A percentile compares a stretch with the other conserved stretches of the same genome.
phyloP scores from a whole-genome alignment of 2,888 invertebrate species.

The Heteromurus nitidus region DNA sequence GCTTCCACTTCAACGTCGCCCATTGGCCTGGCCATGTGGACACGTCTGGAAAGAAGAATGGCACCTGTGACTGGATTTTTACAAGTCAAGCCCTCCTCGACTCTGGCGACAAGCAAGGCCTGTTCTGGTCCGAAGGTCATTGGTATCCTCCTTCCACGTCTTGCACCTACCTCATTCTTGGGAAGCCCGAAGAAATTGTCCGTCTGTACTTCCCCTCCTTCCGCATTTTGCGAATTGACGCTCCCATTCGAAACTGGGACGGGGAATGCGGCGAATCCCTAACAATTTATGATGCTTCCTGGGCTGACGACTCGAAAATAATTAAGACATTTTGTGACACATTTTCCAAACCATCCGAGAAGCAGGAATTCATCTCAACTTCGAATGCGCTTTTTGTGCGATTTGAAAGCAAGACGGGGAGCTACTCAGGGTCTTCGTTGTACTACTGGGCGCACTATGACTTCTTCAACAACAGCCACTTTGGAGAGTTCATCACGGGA shows the following conservation, averaged over 20 bases:
- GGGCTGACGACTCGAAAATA: conserved; percentile 91
- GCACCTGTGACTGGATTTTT: conserved; percentile 91
- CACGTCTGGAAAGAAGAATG: conserved; percentile 85
- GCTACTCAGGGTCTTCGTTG: conserved; percentile 86
- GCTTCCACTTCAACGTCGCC: conserved; percentile 95
- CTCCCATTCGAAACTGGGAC: conserved; percentile 89
- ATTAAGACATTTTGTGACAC: conserved; percentile 97
- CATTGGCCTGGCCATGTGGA: conserved; percentile 96
- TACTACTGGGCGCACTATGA: conserved; percentile 97
- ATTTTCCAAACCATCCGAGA: conserved; percentile 93
- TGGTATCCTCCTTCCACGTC: conserved; percentile 96
- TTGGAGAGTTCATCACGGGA: conserved; percentile 87
- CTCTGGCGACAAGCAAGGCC: conserved; percentile 89
- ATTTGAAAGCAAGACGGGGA: conserved; percentile 93
- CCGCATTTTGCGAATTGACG: conserved; percentile 73
- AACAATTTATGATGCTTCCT: conserved; percentile 90
- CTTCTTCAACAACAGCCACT: conserved; percentile 92
- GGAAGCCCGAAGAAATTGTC: conserved; percentile 89
- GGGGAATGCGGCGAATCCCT: conserved; percentile 93
- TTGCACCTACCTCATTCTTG: conserved; percentile 92
- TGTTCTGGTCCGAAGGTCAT: conserved; percentile 92
- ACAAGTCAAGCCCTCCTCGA: conserved; percentile 84
- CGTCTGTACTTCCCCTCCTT: conserved; percentile 92
- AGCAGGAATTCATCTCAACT: conserved; percentile 92
- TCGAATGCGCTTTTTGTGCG: conserved; percentile 90